These are phyloP conservation scores for Siniperca obscura DNA, from an alignment of 2,797 vertebrate genomes.

Conservation along the genomic window DNA sequence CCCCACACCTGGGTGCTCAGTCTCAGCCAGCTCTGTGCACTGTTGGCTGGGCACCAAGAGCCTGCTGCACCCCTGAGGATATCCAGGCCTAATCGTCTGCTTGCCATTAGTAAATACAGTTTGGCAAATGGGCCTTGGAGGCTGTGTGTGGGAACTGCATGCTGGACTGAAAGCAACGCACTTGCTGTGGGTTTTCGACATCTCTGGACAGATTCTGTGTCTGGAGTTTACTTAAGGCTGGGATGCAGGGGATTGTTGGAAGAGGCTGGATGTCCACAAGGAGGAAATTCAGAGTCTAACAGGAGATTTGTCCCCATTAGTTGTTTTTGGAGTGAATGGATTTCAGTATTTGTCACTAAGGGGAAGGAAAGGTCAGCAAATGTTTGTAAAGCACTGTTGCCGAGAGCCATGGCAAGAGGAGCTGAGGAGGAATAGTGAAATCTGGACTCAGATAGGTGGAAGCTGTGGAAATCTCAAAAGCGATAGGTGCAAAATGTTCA, in stretches of 20 bases:
- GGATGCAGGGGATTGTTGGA: slow-evolving; percentile 7
- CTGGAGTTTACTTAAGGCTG: slow-evolving; percentile 10
- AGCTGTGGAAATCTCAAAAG: background rate
- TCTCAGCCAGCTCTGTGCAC: slow-evolving; percentile 33
- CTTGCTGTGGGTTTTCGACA: slow-evolving; percentile 34
- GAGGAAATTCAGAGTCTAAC: background rate
- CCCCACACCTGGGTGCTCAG: slow-evolving; percentile 19
- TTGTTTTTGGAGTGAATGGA: slow-evolving; percentile 28
- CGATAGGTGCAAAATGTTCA: background rate
- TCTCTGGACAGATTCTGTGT: slow-evolving; percentile 15
- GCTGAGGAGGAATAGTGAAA: background rate
- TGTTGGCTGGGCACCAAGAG: slow-evolving; percentile 56
- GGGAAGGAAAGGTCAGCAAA: slow-evolving; percentile 1
- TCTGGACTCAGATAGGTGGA: background rate
- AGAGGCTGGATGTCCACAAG: slow-evolving; percentile 22
- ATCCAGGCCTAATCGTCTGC: slow-evolving; percentile 53
- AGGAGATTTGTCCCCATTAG: slow-evolving; percentile 32
- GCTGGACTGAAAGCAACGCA: slow-evolving; percentile 23
- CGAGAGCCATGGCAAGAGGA: background rate
- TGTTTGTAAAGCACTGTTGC: slow-evolving; percentile 15
- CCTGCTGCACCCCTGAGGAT: slow-evolving; percentile 50
- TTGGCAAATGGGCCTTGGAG: slow-evolving; percentile 52
- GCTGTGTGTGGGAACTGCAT: slow-evolving; percentile 52
- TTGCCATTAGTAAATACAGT: slow-evolving; percentile 64
- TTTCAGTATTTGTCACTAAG: background rate